phyloP scores from a whole-genome alignment of 2,888 invertebrate genomes.

The Noctua janthe region DNA sequence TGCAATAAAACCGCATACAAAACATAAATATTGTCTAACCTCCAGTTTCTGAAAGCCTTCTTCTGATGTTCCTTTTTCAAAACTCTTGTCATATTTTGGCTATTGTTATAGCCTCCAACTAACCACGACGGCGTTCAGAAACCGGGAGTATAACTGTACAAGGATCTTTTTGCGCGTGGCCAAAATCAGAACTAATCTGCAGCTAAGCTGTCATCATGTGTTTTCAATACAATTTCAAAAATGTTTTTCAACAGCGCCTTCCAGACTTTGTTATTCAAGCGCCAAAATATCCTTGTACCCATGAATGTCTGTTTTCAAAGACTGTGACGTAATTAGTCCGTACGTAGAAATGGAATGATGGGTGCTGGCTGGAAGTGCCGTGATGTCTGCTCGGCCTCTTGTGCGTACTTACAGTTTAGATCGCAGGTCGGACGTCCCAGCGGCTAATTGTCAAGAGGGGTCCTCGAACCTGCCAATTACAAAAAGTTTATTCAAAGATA shows the following conservation, averaged over 20 bases:
- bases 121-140: constrained; percentile 16
- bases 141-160: background rate
- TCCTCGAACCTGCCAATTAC: constrained; percentile 86
- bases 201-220: background rate
- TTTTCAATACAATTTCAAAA: background rate
- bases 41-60: background rate
- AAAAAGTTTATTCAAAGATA: background rate
- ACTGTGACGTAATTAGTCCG: constrained; percentile 25
- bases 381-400: constrained; percentile 80
- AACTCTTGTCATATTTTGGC: background rate
- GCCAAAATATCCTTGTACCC: constrained; percentile 2
- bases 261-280: background rate
- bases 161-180: constrained; percentile 3
- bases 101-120: background rate
- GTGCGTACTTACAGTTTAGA: constrained; percentile 92
- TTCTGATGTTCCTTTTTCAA: constrained; percentile 21
- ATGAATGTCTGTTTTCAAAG: constrained; percentile 12
- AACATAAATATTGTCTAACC: constrained; percentile 11
- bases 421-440: constrained; percentile 92
- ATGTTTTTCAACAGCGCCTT: background rate
- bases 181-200: background rate
- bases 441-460: constrained; percentile 95
- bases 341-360: constrained; percentile 30
- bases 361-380: constrained; percentile 69
- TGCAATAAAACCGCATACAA: constrained; percentile 28